phyloP scores from a whole-genome alignment of 2,888 invertebrate genomes.

The Apoda limacodes region DNA sequence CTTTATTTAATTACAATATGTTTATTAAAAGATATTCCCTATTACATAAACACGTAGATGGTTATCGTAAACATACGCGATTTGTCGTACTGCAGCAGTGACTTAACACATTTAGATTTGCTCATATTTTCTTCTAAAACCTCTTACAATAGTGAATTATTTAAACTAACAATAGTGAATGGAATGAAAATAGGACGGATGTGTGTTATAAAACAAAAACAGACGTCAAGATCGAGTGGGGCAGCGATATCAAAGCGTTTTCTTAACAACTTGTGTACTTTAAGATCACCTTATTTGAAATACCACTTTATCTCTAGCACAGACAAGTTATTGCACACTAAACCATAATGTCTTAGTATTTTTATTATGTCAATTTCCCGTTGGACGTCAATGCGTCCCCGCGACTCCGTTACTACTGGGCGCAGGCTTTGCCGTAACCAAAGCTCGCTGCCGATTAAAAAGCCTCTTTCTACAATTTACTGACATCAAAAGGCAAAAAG shows the following conservation, averaged over 20 bases:
- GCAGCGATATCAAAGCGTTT: conserved; percentile 36
- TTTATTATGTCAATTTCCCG: conserved; percentile 24
- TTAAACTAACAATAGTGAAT: conserved; percentile 8
- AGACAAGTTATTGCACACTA: neutral
- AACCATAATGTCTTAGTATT: neutral
- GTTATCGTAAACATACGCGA: no score
- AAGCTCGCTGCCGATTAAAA: no score
- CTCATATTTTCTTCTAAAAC: conserved; percentile 2
- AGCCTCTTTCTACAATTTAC: conserved; percentile 24
- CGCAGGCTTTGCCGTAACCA: conserved; percentile 41
- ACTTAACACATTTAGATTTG: conserved; percentile 23
- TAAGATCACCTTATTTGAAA: no score
- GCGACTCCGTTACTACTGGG: conserved; percentile 51
- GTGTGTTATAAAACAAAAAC: conserved; percentile 38
- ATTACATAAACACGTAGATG: no score
- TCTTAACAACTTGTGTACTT: no score
- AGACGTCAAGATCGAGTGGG: conserved; percentile 31
- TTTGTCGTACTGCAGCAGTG: conserved; percentile 54
- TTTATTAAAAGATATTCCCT: no score
- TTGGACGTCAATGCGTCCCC: conserved; percentile 43
- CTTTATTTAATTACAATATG: no score
- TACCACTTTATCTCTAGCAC: neutral
- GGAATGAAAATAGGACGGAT: conserved; percentile 25
- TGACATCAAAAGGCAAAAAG: no score
- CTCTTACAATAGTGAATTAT: conserved; percentile 7